Base-by-base conservation (phyloP, 1,140 invertebrate genomes). In the Bombus confusus region DNA sequence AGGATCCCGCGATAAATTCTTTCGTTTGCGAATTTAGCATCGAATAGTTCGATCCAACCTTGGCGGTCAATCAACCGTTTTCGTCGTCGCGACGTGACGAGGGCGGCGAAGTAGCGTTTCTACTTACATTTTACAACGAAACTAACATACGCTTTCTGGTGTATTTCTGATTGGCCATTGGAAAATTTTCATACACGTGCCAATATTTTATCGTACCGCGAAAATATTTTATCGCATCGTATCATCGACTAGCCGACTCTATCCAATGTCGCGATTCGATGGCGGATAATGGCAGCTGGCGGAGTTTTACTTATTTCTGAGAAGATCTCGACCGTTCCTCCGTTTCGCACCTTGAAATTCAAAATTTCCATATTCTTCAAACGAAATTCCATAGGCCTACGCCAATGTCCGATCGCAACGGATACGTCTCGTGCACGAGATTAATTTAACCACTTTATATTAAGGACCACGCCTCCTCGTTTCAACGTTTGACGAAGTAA, bases 381-480 rank as follows among this genome's bases (percentile, higher is more conserved):
- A 72, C 13, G 39, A 41, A 75, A 41, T 37, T 59, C 34, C 34
- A 10, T 8, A 25, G 77, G 31, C 6, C 10, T 74, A 85, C 83
- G 69, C 62, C 72, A 64, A 39, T 72, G 37, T 15, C 81, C 18
- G 57, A 78, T 72, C n/a, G 31, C 43, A 43, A 71, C 76, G 82
- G 28, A 62, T 81, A 37, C 80, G 72, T 64, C 73, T 62, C 37
- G 66, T 62, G 64, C 66, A 62, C 68, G 68, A 86, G 43, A 78
- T 77, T 66, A 68, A 68, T 83, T 84, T 83, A 76, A 85, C 68
- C 47, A 43, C 83, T 78, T 80, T 86, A 83, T 90, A 91, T 85
- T 86, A 71, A 89, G 83, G 64, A 83, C 74, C 86, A 89, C 86
- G 88, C 88, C 86, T 86, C 80, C 76, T 88, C 88, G 80, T 83